Evolutionary conservation across 2,888 invertebrate genomes (phyloP), one percentile per base, ranked within the genome.

Genomic region (Troides oblongomaculatus): DNA sequence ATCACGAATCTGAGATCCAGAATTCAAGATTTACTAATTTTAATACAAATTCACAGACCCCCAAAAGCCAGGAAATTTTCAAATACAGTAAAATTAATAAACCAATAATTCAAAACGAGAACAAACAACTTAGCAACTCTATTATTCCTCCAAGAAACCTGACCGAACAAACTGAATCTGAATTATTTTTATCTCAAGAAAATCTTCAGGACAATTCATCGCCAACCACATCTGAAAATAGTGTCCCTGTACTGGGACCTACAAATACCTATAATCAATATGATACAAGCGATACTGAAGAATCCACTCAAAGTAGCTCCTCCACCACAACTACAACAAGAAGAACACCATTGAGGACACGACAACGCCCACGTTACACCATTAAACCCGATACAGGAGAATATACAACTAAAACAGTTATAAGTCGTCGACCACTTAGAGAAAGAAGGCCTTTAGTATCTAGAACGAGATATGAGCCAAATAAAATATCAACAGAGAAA

Each of bases 401-500:
- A 79, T 85, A 86, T 63, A 85, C 84, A 50, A 84, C 89, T 30
- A 90, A 87, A 73, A 79, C 87, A 39, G 74, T 84, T 17, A 79
- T 85, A 5, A 93, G 94, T 21, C 88, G 94, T 64, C 93, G 92
- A 46, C 91, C 94, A 56, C 78, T 90, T 58, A 90, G 94, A 73
- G 93, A 94, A 74, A 89, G 94, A 69, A 91, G 89, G 75, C 94
- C 93, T 18, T 72, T 86, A 67, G 84, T 89, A 7, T 73, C 81
- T 6, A 85, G 88, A 75, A 74, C 84, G 53, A 86, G 86, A 77
- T 90, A 86, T 74, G 93, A 92, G 81, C 83, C 87, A 56, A 91
- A 90, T 72, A 89, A 83, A 80, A 86, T 89, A 43, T 86, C 88
- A 14, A 85, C 89, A 46, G 93, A 92, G 75, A 87, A 82, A 74